Conservation (phyloP, 2,888 invertebrate genomes). For the Drosophila neutralis region DNA sequence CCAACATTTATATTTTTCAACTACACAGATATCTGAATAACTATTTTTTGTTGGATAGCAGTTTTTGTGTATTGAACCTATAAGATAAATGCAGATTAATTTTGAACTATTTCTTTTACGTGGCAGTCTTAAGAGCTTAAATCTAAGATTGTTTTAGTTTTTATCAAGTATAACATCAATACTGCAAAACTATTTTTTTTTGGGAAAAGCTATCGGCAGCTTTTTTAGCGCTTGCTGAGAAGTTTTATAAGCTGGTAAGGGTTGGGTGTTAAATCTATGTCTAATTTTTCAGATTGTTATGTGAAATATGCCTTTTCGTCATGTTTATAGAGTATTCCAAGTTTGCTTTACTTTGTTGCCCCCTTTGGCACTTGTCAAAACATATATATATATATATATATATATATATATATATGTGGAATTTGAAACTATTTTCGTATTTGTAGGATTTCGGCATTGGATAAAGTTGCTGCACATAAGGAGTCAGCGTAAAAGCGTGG, state of each 20-base stretch:
- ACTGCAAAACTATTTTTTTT: neutral
- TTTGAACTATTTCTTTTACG: neutral
- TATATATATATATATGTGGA: slow-evolving; percentile 7
- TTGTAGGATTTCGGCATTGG: slow-evolving; percentile 65
- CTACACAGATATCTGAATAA: neutral
- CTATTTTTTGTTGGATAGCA: neutral
- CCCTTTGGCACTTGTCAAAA: slow-evolving; percentile 12
- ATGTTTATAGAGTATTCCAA: slow-evolving; percentile 14
- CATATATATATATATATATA: neutral
- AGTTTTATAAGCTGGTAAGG: neutral
- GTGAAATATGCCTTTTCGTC: neutral
- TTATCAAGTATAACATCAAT: neutral
- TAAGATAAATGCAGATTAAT: neutral
- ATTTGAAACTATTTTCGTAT: slow-evolving; percentile 65
- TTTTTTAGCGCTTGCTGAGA: neutral
- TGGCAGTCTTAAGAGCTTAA: neutral
- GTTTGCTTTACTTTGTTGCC: neutral
- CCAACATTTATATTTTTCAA: neutral
- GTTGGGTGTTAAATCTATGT: neutral
- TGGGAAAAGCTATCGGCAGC: neutral
- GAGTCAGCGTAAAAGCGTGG: slow-evolving; percentile 48
- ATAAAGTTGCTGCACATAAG: slow-evolving; percentile 47
- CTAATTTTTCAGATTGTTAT: neutral
- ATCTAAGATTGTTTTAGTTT: neutral
- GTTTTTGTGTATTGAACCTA: neutral